Base-by-base conservation (phyloP, 2,888 invertebrate genomes). In the Anthoptus insignis region DNA sequence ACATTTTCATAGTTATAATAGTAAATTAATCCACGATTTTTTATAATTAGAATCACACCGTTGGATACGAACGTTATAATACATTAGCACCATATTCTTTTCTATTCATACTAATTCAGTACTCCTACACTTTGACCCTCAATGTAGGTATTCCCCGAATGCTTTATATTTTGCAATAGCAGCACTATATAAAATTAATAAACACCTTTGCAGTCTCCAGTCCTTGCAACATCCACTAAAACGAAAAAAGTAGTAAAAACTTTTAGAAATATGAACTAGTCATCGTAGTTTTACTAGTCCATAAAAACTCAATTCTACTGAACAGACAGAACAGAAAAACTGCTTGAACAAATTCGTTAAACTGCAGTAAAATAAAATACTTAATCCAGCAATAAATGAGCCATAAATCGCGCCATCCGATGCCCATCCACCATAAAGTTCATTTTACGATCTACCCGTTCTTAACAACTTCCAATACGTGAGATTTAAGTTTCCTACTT, bases 381-480 rank as follows among this genome's bases (percentile, higher is more conserved):
- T 57, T 72, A 70, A 66, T 66, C 68, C 54, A 47, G 59, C 65
- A 67, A 68, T 72, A 72, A 72, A 72, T 64, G 64, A 53, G 50
- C 64, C 64, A 68, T 68, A 70, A 72, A 72, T 68, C 64, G 59
- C 68, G 58, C 64, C 65, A 65, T 64, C 70, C 66, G 66, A 56
- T 52, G 63, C 53, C 65, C 64, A 60, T 54, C 64, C 49, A 56
- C 64, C 64, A 59, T 69, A 69, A 69, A 69, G 45, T 61, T 64
- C 42, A 66, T 61, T 69, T 69, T 69, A 69, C 69, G 69, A 69
- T 49, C 64, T 59, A 49, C 64, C 42, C 59, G 64, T 57, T 66
- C 65, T 57, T 65, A 66, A 66, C 69, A 64, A 66, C 66, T 59
- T 49, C 60, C 69, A 59, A 69, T 66, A 66, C 69, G 69, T 69